Base-by-base conservation (phyloP, 2,888 invertebrate genomes). In the Melieria omissa region DNA sequence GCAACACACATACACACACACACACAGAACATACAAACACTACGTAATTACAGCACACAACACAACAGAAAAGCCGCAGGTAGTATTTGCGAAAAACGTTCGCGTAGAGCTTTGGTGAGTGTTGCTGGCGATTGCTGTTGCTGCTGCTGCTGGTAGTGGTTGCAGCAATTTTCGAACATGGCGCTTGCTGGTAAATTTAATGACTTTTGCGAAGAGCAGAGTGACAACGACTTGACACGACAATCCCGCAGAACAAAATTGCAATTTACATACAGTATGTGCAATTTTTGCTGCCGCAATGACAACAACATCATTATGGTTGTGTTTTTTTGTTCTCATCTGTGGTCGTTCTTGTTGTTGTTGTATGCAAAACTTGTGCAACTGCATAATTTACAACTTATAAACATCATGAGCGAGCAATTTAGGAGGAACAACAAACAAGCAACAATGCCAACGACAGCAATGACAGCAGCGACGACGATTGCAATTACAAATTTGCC, bases 171-270 rank as follows among this genome's bases (percentile, higher is more conserved):
- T 78, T 71, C 65, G 70, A 76, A 76, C 75, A 76, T 73, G 75
- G 69, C 76, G 72, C 71, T 73, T 2, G 63, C 71, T 75, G 74
- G 76, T 74, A 75, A 76, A 75, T 75, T 77, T 77, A 77, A 78
- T 76, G 75, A 76, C 74, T 75, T 74, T 76, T 75, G 74, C 71
- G 72, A 74, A 74, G 71, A 78, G 76, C 29, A 29, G 29, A 29
- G 29, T 76, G 74, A 73, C 75, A 75, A 76, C 71, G 75, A 75
- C 60, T 76, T 75, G 74, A 76, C 75, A 76, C 65, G 74, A 70
- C 63, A 74, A 41, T 63, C 49, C 66, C 57, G 73, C 71, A 66
- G 55, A 65, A 71, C 62, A 73, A 74, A 67, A 73, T 62, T 74
- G 67, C 74, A 71, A 64, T 70, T 70, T 70, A 54, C 42, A 42